Evolutionary conservation across 2,113 vertebrate species (phyloP).

Genomic region (Dasyornis broadbenti): DNA sequence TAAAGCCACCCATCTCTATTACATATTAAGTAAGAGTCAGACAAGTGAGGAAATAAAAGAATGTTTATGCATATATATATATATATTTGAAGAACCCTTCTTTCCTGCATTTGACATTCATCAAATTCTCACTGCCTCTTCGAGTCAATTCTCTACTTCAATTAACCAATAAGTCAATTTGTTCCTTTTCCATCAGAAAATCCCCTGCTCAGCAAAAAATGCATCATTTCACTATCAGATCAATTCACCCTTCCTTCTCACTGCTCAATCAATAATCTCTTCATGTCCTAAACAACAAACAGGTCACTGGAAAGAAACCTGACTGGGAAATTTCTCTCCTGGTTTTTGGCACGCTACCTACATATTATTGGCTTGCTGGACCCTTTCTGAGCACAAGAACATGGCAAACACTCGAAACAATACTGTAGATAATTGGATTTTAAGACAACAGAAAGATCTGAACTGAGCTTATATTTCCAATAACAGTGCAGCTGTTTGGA

Average conservation of each 20-base stretch:
- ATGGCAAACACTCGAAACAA: rapidly evolving
- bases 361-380: rapidly evolving
- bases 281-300: neutral
- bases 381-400: neutral
- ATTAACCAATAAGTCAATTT: slow-evolving; percentile 48
- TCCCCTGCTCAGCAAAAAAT: slow-evolving; percentile 31
- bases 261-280: neutral
- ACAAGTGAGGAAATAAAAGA: neutral
- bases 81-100: neutral
- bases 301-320: neutral
- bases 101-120: neutral
- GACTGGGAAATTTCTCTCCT: neutral
- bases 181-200: neutral
- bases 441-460: neutral
- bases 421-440: neutral
- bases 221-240: slow-evolving; percentile 6
- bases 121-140: neutral
- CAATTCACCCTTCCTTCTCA: neutral
- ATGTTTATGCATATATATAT: neutral
- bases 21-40: neutral
- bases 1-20: neutral
- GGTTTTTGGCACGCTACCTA: neutral
- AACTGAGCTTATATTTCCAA: neutral
- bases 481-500: neutral
- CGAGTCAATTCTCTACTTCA: slow-evolving; percentile 16